Percentiles rank a stretch among this genome's conserved stretches.
Evolutionary conservation across 1,140 invertebrate species (phyloP).

Genomic region (Sycophila sp.): DNA sequence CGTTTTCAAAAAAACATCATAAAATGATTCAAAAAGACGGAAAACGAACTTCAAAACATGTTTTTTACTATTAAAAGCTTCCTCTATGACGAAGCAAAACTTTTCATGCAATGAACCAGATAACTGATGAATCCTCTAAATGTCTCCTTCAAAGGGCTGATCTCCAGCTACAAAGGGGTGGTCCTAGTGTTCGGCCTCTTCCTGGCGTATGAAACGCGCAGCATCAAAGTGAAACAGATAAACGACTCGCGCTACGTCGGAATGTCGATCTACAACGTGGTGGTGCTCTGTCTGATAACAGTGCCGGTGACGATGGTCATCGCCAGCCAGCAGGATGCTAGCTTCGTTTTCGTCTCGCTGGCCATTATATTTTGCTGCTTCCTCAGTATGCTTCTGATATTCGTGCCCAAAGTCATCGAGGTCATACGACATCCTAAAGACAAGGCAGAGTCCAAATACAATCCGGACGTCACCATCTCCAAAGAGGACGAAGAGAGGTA

Average conservation of each 20-base stretch:
- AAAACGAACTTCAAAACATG: too few relatives aligned
- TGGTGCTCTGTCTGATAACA: slow-evolving; percentile 96
- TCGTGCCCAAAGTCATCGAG: slow-evolving; percentile 93
- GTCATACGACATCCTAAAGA: slow-evolving; percentile 84
- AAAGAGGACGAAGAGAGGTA: slow-evolving; percentile 96
- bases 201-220: slow-evolving; percentile 96
- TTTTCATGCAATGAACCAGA: too few relatives aligned
- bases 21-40: too few relatives aligned
- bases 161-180: slow-evolving; percentile 97
- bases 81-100: too few relatives aligned
- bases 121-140: too few relatives aligned
- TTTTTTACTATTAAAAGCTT: too few relatives aligned
- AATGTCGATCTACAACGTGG: slow-evolving; percentile 99
- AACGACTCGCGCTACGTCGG: slow-evolving; percentile 97
- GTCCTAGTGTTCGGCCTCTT: slow-evolving; percentile 97
- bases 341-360: slow-evolving; percentile 94
- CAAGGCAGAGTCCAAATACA: slow-evolving; percentile 85
- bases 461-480: slow-evolving; percentile 87
- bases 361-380: slow-evolving; percentile 97
- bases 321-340: slow-evolving; percentile 95
- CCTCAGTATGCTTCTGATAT: slow-evolving; percentile 96
- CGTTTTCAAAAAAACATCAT: too few relatives aligned
- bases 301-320: slow-evolving; percentile 97
- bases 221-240: slow-evolving; percentile 92
- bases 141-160: slow-evolving; percentile 77